Conservation (phyloP, 2,888 invertebrate genomes). For the Drosophila leonis region DNA sequence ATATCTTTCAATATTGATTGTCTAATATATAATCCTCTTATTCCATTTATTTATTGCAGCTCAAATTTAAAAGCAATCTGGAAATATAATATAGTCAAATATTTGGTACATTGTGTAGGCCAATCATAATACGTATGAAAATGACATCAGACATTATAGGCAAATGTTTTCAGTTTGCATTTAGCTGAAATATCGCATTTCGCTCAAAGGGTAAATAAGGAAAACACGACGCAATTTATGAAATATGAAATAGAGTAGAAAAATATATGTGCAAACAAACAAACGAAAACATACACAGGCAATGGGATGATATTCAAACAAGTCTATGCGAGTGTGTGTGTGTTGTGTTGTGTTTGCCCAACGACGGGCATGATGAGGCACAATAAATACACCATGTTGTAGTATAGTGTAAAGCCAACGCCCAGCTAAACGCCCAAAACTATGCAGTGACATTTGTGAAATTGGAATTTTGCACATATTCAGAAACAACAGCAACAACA, state of each 20-base stretch:
- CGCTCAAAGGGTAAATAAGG: slow-evolving; percentile 35
- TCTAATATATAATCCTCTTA: not conserved
- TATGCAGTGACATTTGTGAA: slow-evolving; percentile 75
- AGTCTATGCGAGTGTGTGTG: not conserved
- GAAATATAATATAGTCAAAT: slow-evolving; percentile 8
- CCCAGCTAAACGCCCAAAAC: slow-evolving; percentile 62
- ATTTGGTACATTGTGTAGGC: slow-evolving; percentile 3
- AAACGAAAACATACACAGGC: slow-evolving; percentile 10
- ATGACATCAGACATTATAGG: slow-evolving; percentile 10
- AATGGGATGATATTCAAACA: slow-evolving; percentile 41
- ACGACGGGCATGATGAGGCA: slow-evolving; percentile 40
- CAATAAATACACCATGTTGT: slow-evolving; percentile 43
- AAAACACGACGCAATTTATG: slow-evolving; percentile 40
- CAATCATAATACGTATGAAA: slow-evolving; percentile 2
- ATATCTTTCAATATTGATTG: not conserved
- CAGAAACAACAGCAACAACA: slow-evolving; percentile 18
- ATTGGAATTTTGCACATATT: slow-evolving; percentile 65
- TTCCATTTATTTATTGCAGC: not conserved
- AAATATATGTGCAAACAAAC: slow-evolving; percentile 23
- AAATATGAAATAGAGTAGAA: slow-evolving; percentile 39
- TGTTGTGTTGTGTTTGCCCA: slow-evolving; percentile 37
- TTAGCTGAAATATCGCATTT: slow-evolving; percentile 40
- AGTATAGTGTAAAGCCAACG: slow-evolving; percentile 30
- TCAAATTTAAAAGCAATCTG: slow-evolving; percentile 1
- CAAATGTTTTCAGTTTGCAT: slow-evolving; percentile 12